A percentile compares a stretch with the other conserved stretches of the same genome.
These are phyloP conservation scores for Physella acuta DNA, from an alignment of 1,140 invertebrate species.

Conservation along the genomic window DNA sequence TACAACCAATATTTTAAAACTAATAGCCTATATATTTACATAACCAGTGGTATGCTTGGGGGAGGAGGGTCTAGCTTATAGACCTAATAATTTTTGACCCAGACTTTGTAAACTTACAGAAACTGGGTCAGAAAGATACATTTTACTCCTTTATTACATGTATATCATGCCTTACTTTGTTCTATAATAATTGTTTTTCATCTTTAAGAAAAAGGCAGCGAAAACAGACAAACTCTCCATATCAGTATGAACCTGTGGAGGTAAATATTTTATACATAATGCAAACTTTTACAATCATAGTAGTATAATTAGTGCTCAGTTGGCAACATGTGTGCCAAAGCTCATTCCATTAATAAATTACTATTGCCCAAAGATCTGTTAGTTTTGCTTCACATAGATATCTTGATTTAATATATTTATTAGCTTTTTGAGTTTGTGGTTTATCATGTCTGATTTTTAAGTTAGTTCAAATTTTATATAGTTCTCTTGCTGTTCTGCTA, in stretches of 20 bases:
- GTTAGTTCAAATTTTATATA: neutral
- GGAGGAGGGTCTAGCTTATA: neutral
- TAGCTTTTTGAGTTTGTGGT: neutral
- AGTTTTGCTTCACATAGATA: neutral
- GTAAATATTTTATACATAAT: conserved; percentile 25
- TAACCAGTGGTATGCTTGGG: no score
- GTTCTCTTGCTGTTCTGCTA: neutral
- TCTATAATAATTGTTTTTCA: conserved; percentile 10
- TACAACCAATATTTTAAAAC: no score
- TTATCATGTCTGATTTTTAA: neutral
- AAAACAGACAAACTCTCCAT: conserved; percentile 30
- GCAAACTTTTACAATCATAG: neutral
- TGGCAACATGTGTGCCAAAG: no score
- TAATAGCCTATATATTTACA: no score
- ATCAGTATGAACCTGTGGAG: conserved; percentile 40
- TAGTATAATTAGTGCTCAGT: neutral
- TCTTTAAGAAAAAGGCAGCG: conserved; percentile 43
- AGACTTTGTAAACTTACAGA: neutral
- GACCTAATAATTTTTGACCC: neutral
- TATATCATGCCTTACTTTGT: neutral
- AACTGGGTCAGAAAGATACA: conserved; percentile 11
- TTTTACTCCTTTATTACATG: neutral
- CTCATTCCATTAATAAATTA: neutral
- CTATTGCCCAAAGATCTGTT: neutral
- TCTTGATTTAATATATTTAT: neutral